These are phyloP conservation scores for Sminthurides bifidus DNA, from an alignment of 1,140 invertebrate species.

Conservation along the genomic window DNA sequence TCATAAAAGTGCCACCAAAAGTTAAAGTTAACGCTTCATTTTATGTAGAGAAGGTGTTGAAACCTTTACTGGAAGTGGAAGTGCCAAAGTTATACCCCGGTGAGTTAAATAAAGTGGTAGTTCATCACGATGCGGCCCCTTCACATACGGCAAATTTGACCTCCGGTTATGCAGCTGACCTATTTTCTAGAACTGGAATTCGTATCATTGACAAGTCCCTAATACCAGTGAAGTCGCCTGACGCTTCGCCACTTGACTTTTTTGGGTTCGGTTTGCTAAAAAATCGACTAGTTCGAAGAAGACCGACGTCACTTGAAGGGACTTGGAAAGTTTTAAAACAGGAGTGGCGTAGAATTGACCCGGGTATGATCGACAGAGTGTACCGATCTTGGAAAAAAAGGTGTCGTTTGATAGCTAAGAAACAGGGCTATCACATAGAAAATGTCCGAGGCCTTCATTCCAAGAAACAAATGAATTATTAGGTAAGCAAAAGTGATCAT, in stretches of 20 bases:
- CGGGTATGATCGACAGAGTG: not conserved
- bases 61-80: not conserved
- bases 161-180: not conserved
- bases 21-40: not conserved
- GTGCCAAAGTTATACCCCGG: not conserved
- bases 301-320: not conserved
- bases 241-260: conserved; percentile 2
- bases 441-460: no score
- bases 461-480: no score
- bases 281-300: not conserved
- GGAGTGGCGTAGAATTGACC: not conserved
- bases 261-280: conserved; percentile 9
- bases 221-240: conserved; percentile 6
- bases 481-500: no score
- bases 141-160: not conserved
- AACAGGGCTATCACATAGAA: no score
- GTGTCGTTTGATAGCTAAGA: no score
- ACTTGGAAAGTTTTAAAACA: conserved; percentile 2
- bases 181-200: not conserved
- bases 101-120: conserved; percentile 1
- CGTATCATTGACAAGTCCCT: not conserved
- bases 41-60: conserved; percentile 3
- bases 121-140: conserved; percentile 6
- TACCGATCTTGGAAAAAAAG: not conserved
- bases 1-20: not conserved